Base-by-base conservation (phyloP, 2,797 vertebrate genomes). In the Pseudomugil gertrudae region DNA sequence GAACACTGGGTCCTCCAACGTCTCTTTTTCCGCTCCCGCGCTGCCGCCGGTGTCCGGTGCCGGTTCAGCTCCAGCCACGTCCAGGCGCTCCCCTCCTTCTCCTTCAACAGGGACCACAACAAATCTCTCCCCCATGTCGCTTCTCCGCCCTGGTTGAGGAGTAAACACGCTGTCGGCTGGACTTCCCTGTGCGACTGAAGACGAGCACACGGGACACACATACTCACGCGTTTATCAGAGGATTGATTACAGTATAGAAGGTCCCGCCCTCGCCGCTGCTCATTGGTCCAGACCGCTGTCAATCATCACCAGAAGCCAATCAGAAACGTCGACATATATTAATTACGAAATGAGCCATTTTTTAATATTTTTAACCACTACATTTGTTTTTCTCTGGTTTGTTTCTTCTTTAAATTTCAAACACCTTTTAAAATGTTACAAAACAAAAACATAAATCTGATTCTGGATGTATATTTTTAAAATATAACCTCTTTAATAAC, bases 41-140 rank as follows among this genome's bases (percentile, higher is more conserved):
- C 57, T 0, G 60, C 51, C 56, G 52, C 80, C 68, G 66, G 69
- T 57, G 63, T 58, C 72, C 77, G 79, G 62, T 40, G 72, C 78
- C 26, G 80, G 69, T 67, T 90, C 85, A 51, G 70, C 45, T 27
- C 69, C 73, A 21, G 74, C 72, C 57, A 54, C 68, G 59, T 70
- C 78, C 33, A 66, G 54, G 66, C 33, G 55, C 54, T 69, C 84
- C 38, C 63, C 78, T 4, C 55, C 72, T 58, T 66, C 54, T 33
- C 79, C 59, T 57, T 79, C 85, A 15, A 95, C 93, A 24, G 90
- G 94, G 48, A 94, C 84, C 0, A 95, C 94, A 73, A 94, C 88
- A 57, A 95, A 95, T 32, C 94, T 90, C 15, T 94, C 94, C 15
- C 87, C 86, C 94, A 94, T 95, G 66, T 72, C 83, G 63, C 26